Base-by-base conservation (phyloP, 2,113 vertebrate genomes). In the Kryptolebias marmoratus region DNA sequence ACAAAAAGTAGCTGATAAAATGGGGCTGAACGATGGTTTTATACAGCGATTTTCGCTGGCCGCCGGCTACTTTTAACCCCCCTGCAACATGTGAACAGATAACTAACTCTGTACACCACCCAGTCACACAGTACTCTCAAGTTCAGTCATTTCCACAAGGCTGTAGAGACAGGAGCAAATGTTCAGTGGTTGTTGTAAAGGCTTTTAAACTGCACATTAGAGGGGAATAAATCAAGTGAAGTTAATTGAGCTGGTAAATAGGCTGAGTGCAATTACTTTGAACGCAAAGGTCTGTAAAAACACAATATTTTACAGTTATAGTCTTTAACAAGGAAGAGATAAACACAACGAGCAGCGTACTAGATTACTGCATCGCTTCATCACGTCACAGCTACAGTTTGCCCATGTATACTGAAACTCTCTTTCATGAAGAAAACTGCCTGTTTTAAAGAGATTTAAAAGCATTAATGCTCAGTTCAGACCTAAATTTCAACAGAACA, bases 181-280 rank as follows among this genome's bases (percentile, higher is more conserved):
- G 52, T 58, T 68, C 64, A 79, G 71, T 83, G 77, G 54, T 50
- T 60, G 30, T 48, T 72, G 45, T 22, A 30, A 53, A 58, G 63
- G 47, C 56, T 80, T 82, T 74, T 69, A 71, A 73, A 64, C 59
- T 49, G 30, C 52, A 56, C 48, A 60, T 16, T 14, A 45, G 47
- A 71, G 18, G 22, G 12, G 45, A 56, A 16, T 64, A 62, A 76
- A 71, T 59, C 44, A 73, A 73, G 62, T 58, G 22, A 11, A 31
- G 22, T 63, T 28, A 18, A 66, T 64, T 82, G 56, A 69, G 11
- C 64, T 36, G 15, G 45, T 53, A 1, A n/a, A 22, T 44, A 44
- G 22, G 48, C 42, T 64, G 6, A 2, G 42, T 76, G 31, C 44
- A 53, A 50, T 68, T 50, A 73, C 16, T 54, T 44, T 15, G 56